These are phyloP conservation scores for Amphipoea lucens DNA, from an alignment of 2,888 invertebrate genomes.

Conservation along the genomic window DNA sequence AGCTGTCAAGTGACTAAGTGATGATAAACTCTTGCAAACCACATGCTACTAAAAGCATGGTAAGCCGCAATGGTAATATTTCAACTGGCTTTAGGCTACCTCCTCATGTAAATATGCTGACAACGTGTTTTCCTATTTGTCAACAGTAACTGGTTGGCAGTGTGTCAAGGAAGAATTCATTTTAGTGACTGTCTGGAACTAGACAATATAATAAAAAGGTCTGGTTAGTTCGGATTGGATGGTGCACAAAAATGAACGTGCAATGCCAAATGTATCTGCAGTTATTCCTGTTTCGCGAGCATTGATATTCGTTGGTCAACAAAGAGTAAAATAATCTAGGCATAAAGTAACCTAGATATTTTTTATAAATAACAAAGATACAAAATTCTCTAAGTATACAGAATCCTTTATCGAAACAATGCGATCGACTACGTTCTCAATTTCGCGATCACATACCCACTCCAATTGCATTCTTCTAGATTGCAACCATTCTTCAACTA, in stretches of 20 bases:
- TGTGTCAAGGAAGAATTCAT: slow-evolving; percentile 52
- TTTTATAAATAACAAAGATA: neutral
- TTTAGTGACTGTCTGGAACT: slow-evolving; percentile 22
- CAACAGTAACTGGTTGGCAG: slow-evolving; percentile 40
- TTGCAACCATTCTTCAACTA: slow-evolving; percentile 7
- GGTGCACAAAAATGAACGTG: slow-evolving; percentile 1
- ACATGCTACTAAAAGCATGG: slow-evolving; percentile 33
- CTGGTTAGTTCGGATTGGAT: slow-evolving; percentile 16
- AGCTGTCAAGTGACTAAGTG: slow-evolving; percentile 29
- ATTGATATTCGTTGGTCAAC: neutral
- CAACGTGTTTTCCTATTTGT: slow-evolving; percentile 58
- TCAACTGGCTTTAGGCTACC: slow-evolving; percentile 44
- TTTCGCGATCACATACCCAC: slow-evolving; percentile 1
- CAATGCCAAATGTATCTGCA: slow-evolving; percentile 13
- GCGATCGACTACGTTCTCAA: neutral
- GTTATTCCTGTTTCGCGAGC: neutral
- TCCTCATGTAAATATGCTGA: slow-evolving; percentile 58
- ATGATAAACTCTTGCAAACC: slow-evolving; percentile 37
- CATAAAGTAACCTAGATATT: neutral
- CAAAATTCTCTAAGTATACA: too few relatives aligned
- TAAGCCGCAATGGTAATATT: slow-evolving; percentile 55
- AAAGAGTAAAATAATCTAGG: neutral
- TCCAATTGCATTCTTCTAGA: neutral
- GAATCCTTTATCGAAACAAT: neutral
- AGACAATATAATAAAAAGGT: slow-evolving; percentile 31